Evolutionary conservation across 2,113 vertebrate genomes (phyloP).

Genomic region (Carassius carassius): DNA sequence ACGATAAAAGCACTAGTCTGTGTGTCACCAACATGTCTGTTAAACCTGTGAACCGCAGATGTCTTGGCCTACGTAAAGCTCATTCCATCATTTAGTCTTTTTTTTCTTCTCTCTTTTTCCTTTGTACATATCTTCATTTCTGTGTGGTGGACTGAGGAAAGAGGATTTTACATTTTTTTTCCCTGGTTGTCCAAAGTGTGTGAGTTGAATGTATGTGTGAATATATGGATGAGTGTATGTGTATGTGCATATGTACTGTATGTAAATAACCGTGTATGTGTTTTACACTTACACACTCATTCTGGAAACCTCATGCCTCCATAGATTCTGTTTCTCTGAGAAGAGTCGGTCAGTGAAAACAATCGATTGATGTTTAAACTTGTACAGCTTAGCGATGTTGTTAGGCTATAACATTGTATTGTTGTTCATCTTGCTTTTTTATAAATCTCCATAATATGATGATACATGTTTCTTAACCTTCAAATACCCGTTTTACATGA

Average conservation of each 20-base stretch:
- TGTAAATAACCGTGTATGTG: conserved; percentile 12
- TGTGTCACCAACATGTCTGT: not conserved
- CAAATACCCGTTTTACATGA: not conserved
- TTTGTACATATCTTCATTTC: conserved; percentile 12
- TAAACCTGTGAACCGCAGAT: not conserved
- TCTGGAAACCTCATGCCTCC: conserved; percentile 23
- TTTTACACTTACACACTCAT: not conserved
- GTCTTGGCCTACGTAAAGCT: conserved; percentile 21
- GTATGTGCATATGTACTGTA: conserved; percentile 22
- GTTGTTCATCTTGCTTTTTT: not conserved
- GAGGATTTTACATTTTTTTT: not conserved
- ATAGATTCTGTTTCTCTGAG: not conserved
- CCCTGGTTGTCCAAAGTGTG: conserved; percentile 10
- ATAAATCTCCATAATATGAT: conserved; percentile 9
- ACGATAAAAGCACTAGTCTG: conserved; percentile 63
- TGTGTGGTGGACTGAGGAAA: conserved; percentile 12
- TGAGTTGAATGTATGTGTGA: conserved; percentile 32
- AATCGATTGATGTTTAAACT: not conserved
- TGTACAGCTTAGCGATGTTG: not conserved
- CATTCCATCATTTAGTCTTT: not conserved
- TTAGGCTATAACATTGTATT: conserved; percentile 19
- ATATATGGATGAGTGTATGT: conserved; percentile 8
- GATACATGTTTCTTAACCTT: not conserved
- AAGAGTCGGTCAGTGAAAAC: not conserved
- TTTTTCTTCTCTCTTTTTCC: not conserved